Evolutionary conservation across 2,113 vertebrate genomes (phyloP).

Genomic region (Pitta sordida): DNA sequence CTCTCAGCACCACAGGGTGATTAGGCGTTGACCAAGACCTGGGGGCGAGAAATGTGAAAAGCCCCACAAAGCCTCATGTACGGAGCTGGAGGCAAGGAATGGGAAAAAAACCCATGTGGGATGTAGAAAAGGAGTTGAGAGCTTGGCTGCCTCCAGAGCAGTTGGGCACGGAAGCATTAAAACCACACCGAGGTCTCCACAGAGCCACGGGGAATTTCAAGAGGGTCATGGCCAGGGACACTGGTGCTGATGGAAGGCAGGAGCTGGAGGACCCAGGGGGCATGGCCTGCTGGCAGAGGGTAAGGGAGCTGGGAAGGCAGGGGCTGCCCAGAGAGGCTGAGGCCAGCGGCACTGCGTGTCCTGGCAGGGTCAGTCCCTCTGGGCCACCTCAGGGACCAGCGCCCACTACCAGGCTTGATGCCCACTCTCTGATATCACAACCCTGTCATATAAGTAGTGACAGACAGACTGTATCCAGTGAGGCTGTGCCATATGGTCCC

Average conservation of each 20-base stretch:
- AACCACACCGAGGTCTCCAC: rapidly evolving
- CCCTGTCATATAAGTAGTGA: background rate
- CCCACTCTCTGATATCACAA: background rate
- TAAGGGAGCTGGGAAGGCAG: background rate
- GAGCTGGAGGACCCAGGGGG: rapidly evolving
- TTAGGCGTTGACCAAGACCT: background rate
- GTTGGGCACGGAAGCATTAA: background rate
- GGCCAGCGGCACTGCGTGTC: rapidly evolving
- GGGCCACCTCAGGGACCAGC: rapidly evolving
- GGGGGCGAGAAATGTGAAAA: background rate
- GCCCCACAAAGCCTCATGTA: rapidly evolving
- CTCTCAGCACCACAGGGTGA: rapidly evolving
- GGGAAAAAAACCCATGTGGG: rapidly evolving
- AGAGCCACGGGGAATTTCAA: background rate
- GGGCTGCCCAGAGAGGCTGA: rapidly evolving
- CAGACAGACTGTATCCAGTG: rapidly evolving
- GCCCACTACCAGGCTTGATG: rapidly evolving
- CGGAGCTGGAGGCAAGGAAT: rapidly evolving
- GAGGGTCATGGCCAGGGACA: rapidly evolving
- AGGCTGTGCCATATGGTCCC: background rate
- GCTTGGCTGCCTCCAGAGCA: background rate
- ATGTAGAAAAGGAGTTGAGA: background rate
- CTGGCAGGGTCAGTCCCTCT: background rate
- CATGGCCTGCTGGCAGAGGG: rapidly evolving
- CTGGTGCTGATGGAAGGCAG: background rate